Evolutionary conservation across 2,113 vertebrate species (phyloP), one percentile per base, ranked within the genome.

Genomic region (Choloepus hoffmanni): DNA sequence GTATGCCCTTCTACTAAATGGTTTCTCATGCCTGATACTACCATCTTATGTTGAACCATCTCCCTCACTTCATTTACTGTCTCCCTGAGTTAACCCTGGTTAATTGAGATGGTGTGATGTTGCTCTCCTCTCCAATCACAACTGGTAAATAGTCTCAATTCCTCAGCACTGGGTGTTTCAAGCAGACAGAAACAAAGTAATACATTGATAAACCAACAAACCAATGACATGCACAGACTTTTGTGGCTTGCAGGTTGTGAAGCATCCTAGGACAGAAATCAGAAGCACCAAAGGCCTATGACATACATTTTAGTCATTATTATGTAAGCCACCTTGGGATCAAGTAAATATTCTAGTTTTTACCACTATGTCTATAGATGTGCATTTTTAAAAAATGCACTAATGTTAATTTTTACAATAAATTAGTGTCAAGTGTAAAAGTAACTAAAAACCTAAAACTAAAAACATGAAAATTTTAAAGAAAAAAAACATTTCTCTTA

Each of bases 171-270:
- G 21, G 21, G 58, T 68, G 30, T 90, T 78, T 93, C 70, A 26
- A 4, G 48, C n/a, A 83, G 63, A 63, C 36, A 90, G 84, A 36
- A 85, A 87, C n/a, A 85, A 87, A 82, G 63, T 55, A 94, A 84
- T 63, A n/a, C 24, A 55, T 9, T 79, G 74, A 50, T 88, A 79
- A 81, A 53, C 43, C 58, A 45, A 45, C 45, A 60, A 36, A 36
- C 36, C 36, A 60, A 9, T 85, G 77, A 77, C 81, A 85, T 53
- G 10, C 62, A 62, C 50, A 70, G 21, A 83, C 53, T 70, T 65
- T 67, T 36, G 50, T 33, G 74, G 26, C 21, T 82, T 63, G 8
- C 58, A 70, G 63, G 24, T 58, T 68, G 13, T 18, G 15, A 83
- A 53, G 33, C 28, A 58, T 86, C 79, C 40, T 60, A 78, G 48